Evolutionary conservation across 1,140 invertebrate species (phyloP).

Genomic region (Leptestheria dahalacensis): DNA sequence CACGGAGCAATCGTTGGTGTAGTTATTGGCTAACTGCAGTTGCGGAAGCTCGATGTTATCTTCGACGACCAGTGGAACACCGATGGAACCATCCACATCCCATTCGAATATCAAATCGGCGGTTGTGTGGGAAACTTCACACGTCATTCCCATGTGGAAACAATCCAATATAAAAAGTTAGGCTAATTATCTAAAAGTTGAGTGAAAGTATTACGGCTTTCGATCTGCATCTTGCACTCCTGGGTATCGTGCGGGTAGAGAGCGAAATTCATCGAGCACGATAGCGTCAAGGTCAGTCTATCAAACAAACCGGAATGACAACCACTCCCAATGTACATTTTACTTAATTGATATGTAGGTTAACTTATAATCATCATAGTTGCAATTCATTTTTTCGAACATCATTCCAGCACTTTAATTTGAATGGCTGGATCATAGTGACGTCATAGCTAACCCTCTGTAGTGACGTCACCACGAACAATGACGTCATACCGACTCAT

Average conservation of each 20-base stretch:
- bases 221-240: conserved; percentile 80
- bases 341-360: too few species aligned
- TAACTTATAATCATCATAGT: too few species aligned
- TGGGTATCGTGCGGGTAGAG: conserved; percentile 82
- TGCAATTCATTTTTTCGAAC: too few species aligned
- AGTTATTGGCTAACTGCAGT: conserved; percentile 63
- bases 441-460: too few species aligned
- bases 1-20: conserved; percentile 73
- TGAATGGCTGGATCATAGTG: too few species aligned
- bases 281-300: conserved; percentile 58
- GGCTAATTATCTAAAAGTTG: too few species aligned
- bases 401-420: too few species aligned
- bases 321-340: too few species aligned
- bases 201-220: conserved; percentile 60
- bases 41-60: conserved; percentile 76
- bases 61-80: conserved; percentile 73
- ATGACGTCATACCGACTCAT: too few species aligned
- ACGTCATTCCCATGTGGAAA: background rate
- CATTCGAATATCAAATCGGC: conserved; percentile 81
- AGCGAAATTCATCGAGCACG: conserved; percentile 80
- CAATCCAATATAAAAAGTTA: too few species aligned
- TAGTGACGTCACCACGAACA: too few species aligned
- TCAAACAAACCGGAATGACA: conserved; percentile 10
- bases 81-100: conserved; percentile 74
- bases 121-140: conserved; percentile 69